Base-by-base conservation (phyloP, 2,113 vertebrate genomes). In the Ifrita kowaldi region DNA sequence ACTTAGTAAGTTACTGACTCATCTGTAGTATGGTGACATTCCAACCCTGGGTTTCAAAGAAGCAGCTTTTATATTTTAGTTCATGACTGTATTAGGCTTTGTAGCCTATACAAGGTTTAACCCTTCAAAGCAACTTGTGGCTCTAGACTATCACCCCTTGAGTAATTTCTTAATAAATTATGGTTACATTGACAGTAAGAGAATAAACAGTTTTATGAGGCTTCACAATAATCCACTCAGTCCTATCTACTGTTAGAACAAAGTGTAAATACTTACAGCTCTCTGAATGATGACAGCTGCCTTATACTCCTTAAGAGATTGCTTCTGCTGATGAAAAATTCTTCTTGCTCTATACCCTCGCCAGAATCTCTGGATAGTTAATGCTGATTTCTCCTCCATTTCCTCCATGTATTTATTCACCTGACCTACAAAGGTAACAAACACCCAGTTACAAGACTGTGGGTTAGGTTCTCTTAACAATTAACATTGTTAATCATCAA, bases 281-380 rank as follows among this genome's bases (percentile, higher is more conserved):
- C 98, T 98, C 97, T 99, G 99, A 95, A 99, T 98, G 42, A 93
- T 93, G 68, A 98, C 95, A 62, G 99, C 99, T 16, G 99, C 99
- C 82, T 98, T 98, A 94, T 98, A 97, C 81, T 98, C 97, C 49
- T 57, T 97, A 78, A 99, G 98, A 50, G 94, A 94, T 37, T 97
- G 97, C 81, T 92, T 98, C 83, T 98, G 98, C 32, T 97, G 98
- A 81, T 92, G 87, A 97, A 98, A 98, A 64, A 49, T 95, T 49
- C 87, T 98, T 96, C 99, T 98, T 87, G 98, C 98, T 93, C 96
- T 98, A 97, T 98, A 98, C 32, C 99, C 99, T 98, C 98, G 97
- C 99, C 99, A 99, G 46, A 98, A 97, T 91, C 98, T 99, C 98
- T 99, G 99, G 95, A 99, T 99, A 90, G 98, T 90, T 91, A 99